Conservation (phyloP, 2,888 invertebrate genomes). For the Nineta flava region DNA sequence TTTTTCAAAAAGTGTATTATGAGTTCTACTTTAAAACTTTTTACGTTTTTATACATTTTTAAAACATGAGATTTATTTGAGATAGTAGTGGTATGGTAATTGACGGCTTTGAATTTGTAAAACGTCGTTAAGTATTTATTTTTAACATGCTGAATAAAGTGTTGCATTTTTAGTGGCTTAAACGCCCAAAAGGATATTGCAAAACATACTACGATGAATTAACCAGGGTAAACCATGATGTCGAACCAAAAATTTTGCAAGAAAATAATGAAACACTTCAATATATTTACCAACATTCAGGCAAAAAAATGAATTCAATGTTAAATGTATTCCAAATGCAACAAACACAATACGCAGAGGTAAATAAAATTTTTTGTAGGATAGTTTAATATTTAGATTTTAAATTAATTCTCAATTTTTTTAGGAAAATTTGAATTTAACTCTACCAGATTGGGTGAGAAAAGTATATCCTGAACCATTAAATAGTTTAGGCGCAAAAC, state of each 20-base stretch:
- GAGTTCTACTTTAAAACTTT: too few species aligned
- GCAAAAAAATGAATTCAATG: slow-evolving; percentile 17
- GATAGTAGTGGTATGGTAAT: too few species aligned
- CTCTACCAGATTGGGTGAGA: slow-evolving; percentile 29
- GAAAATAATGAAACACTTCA: slow-evolving; percentile 16
- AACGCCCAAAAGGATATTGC: slow-evolving; percentile 22
- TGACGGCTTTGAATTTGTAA: too few species aligned
- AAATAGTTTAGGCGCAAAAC: slow-evolving; percentile 22
- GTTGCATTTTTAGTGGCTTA: slow-evolving; percentile 17
- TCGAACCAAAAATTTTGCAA: slow-evolving; percentile 15
- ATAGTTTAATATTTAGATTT: too few species aligned
- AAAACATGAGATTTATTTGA: too few species aligned
- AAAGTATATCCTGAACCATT: slow-evolving; percentile 23
- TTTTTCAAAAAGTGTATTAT: too few species aligned
- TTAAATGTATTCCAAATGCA: slow-evolving; percentile 20
- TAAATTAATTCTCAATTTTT: background rate
- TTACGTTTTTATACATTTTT: too few species aligned
- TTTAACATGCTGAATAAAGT: background rate
- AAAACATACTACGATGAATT: slow-evolving; percentile 22
- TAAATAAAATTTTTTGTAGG: slow-evolving; percentile 4
- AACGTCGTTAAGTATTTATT: too few species aligned
- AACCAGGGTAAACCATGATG: slow-evolving; percentile 17
- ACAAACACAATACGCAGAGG: slow-evolving; percentile 24
- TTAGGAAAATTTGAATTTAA: slow-evolving; percentile 19
- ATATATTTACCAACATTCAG: slow-evolving; percentile 19